Evolutionary conservation across 2,888 invertebrate species (phyloP).

Genomic region (Sthenelais limicola): DNA sequence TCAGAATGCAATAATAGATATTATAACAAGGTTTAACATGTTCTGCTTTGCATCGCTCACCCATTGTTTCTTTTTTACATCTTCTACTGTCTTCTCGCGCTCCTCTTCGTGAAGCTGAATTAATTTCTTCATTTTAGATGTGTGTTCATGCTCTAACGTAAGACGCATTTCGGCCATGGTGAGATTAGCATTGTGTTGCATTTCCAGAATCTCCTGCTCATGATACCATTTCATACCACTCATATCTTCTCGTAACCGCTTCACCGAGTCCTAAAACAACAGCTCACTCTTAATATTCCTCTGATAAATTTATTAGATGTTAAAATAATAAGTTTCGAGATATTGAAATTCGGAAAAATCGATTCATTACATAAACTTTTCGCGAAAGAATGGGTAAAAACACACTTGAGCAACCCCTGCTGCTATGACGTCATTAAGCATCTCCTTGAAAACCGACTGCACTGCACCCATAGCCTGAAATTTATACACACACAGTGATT

Average conservation of each 20-base stretch:
- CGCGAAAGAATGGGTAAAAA: too few relatives aligned
- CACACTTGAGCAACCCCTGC: slow-evolving; percentile 42
- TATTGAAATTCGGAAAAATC: too few relatives aligned
- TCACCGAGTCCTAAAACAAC: too few relatives aligned
- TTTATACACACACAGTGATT: too few relatives aligned
- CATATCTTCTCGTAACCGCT: too few relatives aligned
- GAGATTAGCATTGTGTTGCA: slow-evolving; percentile 82
- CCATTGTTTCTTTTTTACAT: slow-evolving; percentile 92
- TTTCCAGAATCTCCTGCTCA: slow-evolving; percentile 81
- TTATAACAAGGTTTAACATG: too few relatives aligned
- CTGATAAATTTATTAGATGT: too few relatives aligned
- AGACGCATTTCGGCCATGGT: slow-evolving; percentile 80
- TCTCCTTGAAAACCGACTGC: slow-evolving; percentile 73
- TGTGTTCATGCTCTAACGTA: slow-evolving; percentile 78
- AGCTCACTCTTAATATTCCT: too few relatives aligned
- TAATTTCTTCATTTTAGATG: slow-evolving; percentile 79
- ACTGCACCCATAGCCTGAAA: slow-evolving; percentile 73
- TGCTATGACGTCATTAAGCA: slow-evolving; percentile 75
- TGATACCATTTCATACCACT: slow-evolving; percentile 81
- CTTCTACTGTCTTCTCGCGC: slow-evolving; percentile 80
- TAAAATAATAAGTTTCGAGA: too few relatives aligned
- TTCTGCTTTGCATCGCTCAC: too few relatives aligned
- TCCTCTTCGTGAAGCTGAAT: slow-evolving; percentile 77
- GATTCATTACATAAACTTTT: too few relatives aligned
- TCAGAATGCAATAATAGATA: too few relatives aligned